phyloP scores from a whole-genome alignment of 1,140 invertebrate genomes.

The Aphaenogaster rudis region DNA sequence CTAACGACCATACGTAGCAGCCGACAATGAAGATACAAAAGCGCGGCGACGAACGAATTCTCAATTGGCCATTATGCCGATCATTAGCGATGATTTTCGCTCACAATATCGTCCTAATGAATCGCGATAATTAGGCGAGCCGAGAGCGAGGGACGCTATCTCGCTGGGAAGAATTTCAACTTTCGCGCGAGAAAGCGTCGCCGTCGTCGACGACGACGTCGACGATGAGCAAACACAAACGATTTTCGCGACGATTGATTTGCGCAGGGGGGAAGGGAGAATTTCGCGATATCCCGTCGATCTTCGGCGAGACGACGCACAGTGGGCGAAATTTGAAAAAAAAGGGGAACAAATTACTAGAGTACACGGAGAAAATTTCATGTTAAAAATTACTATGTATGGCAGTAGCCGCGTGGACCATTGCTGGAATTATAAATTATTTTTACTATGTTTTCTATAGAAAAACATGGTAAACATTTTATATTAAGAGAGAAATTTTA shows the following conservation, averaged over 20 bases:
- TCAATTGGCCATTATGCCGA: slow-evolving; percentile 61
- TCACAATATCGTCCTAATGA: slow-evolving; percentile 63
- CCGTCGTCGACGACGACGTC: neutral
- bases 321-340: neutral
- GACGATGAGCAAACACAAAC: slow-evolving; percentile 11
- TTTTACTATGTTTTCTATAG: too few species aligned
- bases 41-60: slow-evolving; percentile 43
- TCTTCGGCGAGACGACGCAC: neutral
- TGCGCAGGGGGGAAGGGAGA: too few species aligned
- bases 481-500: too few species aligned
- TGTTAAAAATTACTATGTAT: too few species aligned
- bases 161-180: slow-evolving; percentile 55
- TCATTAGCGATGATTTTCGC: slow-evolving; percentile 61
- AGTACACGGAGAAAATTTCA: too few species aligned
- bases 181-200: slow-evolving; percentile 56
- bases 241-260: slow-evolving; percentile 18
- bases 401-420: too few species aligned
- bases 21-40: slow-evolving; percentile 54
- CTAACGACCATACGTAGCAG: slow-evolving; percentile 14
- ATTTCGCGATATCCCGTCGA: neutral
- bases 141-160: neutral
- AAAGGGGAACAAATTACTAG: neutral
- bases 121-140: slow-evolving; percentile 52
- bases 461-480: too few species aligned
- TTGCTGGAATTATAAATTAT: too few species aligned